A percentile compares a stretch with the other conserved stretches of the same genome.
Evolutionary conservation across 2,113 vertebrate species (phyloP).

Genomic region (Zeus faber): DNA sequence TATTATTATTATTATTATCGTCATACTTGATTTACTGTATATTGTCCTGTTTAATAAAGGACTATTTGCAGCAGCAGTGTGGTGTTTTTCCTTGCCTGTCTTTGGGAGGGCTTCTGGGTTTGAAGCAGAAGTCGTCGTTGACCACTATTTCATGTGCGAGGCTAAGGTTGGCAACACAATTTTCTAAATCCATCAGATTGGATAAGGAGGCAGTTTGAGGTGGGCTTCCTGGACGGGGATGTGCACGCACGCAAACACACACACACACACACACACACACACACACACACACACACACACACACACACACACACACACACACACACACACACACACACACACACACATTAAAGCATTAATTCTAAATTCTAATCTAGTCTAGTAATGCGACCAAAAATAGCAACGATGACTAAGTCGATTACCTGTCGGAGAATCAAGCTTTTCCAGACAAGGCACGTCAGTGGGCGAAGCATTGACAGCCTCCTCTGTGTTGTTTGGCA

Average conservation of each 20-base stretch:
- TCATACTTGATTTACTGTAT: too few relatives aligned
- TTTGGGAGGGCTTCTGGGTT: constrained; percentile 49
- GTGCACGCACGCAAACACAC: background rate
- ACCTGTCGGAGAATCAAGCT: constrained; percentile 59
- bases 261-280: background rate
- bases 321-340: constrained; percentile 3
- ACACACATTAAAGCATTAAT: constrained; percentile 48
- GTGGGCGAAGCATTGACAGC: constrained; percentile 19
- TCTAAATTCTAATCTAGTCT: constrained; percentile 23
- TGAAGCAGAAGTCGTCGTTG: constrained; percentile 56
- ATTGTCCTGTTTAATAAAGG: too few relatives aligned
- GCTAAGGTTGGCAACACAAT: constrained; percentile 59
- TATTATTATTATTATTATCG: too few relatives aligned
- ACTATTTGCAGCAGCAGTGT: background rate
- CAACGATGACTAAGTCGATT: constrained; percentile 27
- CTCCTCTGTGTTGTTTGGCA: constrained; percentile 47
- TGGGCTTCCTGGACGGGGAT: constrained; percentile 56
- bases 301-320: constrained; percentile 17
- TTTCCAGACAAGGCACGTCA: constrained; percentile 60
- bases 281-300: constrained; percentile 28
- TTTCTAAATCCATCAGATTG: constrained; percentile 49
- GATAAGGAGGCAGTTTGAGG: constrained; percentile 30
- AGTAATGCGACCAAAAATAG: constrained; percentile 20
- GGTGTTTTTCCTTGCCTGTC: constrained; percentile 59
- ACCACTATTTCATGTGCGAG: constrained; percentile 56